Percentiles rank a stretch among this genome's conserved stretches.
These are phyloP conservation scores for Etheostoma perlongum DNA, from an alignment of 2,797 vertebrate genomes.

Conservation along the genomic window DNA sequence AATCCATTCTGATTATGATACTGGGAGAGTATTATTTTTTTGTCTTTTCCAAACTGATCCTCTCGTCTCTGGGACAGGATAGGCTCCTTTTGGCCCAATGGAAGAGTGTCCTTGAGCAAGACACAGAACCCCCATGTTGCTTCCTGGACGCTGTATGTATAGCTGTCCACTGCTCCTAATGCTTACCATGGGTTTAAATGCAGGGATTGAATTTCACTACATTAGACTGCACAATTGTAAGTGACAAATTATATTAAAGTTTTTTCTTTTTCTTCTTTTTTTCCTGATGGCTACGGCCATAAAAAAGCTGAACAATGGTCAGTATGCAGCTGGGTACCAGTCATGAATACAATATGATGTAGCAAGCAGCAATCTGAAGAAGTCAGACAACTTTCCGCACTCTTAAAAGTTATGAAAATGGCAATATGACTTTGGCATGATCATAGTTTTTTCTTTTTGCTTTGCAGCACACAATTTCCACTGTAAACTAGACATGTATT, in stretches of 20 bases:
- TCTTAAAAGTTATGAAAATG: slow-evolving; percentile 15
- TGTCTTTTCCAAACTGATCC: slow-evolving; percentile 2
- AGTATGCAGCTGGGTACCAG: background rate
- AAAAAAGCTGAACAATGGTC: background rate
- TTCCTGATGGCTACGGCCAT: background rate
- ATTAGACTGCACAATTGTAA: too few species aligned
- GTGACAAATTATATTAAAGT: too few species aligned
- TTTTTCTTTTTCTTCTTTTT: too few species aligned
- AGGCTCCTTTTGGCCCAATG: too few species aligned
- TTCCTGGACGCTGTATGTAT: too few species aligned
- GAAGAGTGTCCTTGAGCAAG: too few species aligned
- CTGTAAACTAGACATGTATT: slow-evolving; percentile 14
- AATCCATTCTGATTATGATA: slow-evolving; percentile 10
- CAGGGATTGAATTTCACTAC: too few species aligned
- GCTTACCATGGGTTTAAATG: too few species aligned
- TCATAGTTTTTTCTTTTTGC: slow-evolving; percentile 4
- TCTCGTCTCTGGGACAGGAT: background rate
- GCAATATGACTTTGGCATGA: background rate
- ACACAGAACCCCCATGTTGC: too few species aligned
- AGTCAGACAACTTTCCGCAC: background rate
- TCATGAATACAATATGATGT: background rate
- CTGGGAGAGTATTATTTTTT: background rate
- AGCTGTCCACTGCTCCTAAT: too few species aligned
- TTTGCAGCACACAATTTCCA: slow-evolving; percentile 5
- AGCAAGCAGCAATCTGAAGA: background rate